Conservation (phyloP, 2,113 vertebrate species). For the Paramisgurnus dabryanus region DNA sequence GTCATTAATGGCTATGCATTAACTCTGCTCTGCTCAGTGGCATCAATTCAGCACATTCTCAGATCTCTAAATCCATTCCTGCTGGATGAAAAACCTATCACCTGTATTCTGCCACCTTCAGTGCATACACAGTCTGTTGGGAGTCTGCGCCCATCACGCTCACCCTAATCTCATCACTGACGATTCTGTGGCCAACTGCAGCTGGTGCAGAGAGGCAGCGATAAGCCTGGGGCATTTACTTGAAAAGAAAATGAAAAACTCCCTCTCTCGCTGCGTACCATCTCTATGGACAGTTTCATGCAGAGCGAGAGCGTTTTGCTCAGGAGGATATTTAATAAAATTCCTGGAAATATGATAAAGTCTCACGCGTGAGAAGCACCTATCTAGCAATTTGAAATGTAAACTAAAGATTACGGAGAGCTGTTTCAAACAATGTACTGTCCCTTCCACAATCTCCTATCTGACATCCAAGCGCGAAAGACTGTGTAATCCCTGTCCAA, state of each 20-base stretch:
- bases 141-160: conserved; percentile 35
- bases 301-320: conserved; percentile 8
- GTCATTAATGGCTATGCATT: conserved; percentile 3
- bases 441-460: conserved; percentile 14
- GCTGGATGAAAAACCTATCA: conserved; percentile 5
- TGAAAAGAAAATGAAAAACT: conserved; percentile 51
- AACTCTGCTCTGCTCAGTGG: conserved; percentile 11
- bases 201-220: conserved; percentile 31
- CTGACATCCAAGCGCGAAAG: conserved; percentile 27
- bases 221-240: conserved; percentile 41
- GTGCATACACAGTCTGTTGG: conserved; percentile 1
- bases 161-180: conserved; percentile 40
- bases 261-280: neutral
- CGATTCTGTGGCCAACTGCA: conserved; percentile 28
- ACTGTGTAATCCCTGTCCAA: conserved; percentile 9
- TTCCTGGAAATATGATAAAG: conserved; percentile 29
- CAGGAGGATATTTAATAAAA: conserved; percentile 34
- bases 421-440: conserved; percentile 10
- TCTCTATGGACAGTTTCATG: conserved; percentile 28
- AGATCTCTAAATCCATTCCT: conserved; percentile 5
- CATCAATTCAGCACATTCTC: conserved; percentile 21
- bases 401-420: conserved; percentile 36
- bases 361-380: neutral
- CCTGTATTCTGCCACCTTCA: conserved; percentile 25
- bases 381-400: conserved; percentile 45